These are phyloP conservation scores for Pocillopora verrucosa DNA, from an alignment of 64 coral and sea anemone species.

Conservation along the genomic window DNA sequence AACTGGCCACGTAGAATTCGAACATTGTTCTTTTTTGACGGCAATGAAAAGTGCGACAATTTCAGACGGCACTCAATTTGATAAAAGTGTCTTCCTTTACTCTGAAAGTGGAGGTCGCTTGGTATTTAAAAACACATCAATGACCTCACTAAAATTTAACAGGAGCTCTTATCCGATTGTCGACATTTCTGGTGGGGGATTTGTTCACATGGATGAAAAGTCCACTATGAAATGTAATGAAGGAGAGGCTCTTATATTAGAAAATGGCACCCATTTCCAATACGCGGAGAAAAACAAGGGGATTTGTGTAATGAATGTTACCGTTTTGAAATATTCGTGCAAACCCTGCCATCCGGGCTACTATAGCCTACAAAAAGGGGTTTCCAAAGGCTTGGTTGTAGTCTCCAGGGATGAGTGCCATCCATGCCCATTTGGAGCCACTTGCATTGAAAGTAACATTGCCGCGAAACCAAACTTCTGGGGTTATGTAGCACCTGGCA, in stretches of 20 bases:
- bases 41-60: neutral
- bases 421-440: constrained; percentile 26
- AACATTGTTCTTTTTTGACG: constrained; percentile 3
- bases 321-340: neutral
- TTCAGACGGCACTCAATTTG: neutral
- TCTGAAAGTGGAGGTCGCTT: neutral
- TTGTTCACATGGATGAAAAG: neutral
- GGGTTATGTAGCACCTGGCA: neutral
- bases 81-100: neutral
- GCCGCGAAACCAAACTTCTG: constrained; percentile 20
- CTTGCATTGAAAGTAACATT: constrained; percentile 16
- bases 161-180: neutral
- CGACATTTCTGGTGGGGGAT: neutral
- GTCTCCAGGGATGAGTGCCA: neutral
- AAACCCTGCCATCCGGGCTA: neutral
- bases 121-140: neutral
- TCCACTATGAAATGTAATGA: neutral
- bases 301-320: constrained; percentile 39
- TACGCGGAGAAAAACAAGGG: neutral
- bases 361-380: neutral
- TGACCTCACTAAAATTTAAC: neutral
- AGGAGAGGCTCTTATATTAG: neutral
- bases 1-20: neutral
- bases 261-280: neutral
- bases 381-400: neutral